Base-by-base conservation (phyloP, 2,113 vertebrate species). In the Montifringilla adamsi region DNA sequence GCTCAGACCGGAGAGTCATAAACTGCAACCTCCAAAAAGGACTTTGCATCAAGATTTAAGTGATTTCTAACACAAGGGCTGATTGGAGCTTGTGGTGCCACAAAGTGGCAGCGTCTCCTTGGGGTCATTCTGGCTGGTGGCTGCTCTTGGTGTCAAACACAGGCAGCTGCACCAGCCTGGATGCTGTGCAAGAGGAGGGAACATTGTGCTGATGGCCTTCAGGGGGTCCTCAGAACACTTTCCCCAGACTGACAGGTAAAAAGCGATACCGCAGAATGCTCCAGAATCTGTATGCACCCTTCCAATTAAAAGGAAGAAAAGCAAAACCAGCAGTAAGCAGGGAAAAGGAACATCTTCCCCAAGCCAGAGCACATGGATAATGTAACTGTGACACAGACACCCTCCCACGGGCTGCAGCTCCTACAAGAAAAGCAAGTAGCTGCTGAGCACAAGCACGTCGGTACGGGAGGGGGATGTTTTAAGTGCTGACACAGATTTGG, bases 371-470 rank as follows among this genome's bases (percentile, higher is more conserved):
- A 60, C 39, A 28, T 76, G 81, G 74, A 17, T 81, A 84, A 72
- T 91, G 77, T 81, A 92, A 87, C 73, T 14, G 10, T 89, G 89
- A 82, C 80, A 89, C 69, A 91, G 84, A 82, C 89, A 91, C 89
- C 95, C 94, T 96, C 94, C 96, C 89, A 95, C 77, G 1, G 77
- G 74, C 89, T 94, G 84, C 93, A 89, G 87, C 93, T 96, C 77
- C 73, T 90, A 5, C 92, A 81, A 74, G 94, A 87, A 88, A 84
- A 95, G 91, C 94, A 93, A 96, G 94, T 91, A 78, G 80, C 93
- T 87, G 96, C 95, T 75, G 90, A 91, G 95, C 84, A 44, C 66
- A 59, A 76, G 87, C 77, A 87, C 10, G 53, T 84, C 89, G 20
- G 0, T 89, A 16, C 2, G 37, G 56, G 80, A 90, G 80, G 70